phyloP scores from a whole-genome alignment of 2,113 vertebrate genomes.

The Chaetodon trifascialis region DNA sequence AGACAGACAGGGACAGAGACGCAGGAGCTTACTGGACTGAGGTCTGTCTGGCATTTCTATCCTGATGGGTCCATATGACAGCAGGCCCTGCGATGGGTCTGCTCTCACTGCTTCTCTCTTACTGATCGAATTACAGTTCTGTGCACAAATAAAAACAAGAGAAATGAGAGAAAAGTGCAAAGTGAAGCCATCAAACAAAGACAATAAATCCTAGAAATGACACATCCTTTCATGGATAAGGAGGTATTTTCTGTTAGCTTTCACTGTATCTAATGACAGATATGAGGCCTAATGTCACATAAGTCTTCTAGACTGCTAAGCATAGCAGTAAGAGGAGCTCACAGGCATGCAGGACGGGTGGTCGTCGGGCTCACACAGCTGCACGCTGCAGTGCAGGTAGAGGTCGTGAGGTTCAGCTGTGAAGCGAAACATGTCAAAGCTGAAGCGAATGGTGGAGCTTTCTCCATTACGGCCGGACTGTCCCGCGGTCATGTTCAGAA shows the following conservation, averaged over 20 bases:
- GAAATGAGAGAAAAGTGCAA: too few relatives aligned
- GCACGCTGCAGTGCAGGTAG: conserved; percentile 84
- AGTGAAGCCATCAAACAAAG: not conserved
- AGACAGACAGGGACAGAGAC: too few relatives aligned
- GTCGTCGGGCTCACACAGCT: conserved; percentile 79
- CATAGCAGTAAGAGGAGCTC: conserved; percentile 32
- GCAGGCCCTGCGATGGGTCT: conserved; percentile 60
- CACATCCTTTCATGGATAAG: not conserved
- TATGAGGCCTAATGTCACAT: not conserved
- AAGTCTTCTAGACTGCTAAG: not conserved
- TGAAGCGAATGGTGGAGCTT: conserved; percentile 73
- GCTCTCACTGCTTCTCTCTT: conserved; percentile 74
- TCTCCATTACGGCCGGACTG: conserved; percentile 60
- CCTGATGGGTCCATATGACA: conserved; percentile 83
- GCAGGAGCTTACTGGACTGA: conserved; percentile 61
- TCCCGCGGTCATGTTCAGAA: conserved; percentile 41
- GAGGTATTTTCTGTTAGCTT: not conserved
- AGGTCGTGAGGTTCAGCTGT: conserved; percentile 58
- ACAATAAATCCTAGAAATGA: not conserved
- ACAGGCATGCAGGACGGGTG: conserved; percentile 76
- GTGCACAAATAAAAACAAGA: not conserved
- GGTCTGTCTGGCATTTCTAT: conserved; percentile 61
- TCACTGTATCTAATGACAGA: not conserved
- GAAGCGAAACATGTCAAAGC: conserved; percentile 85
- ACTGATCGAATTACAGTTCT: conserved; percentile 80